Evolutionary conservation across 2,113 vertebrate genomes (phyloP), one percentile per base, ranked within the genome.

Genomic region (Peucedramus taeniatus): DNA sequence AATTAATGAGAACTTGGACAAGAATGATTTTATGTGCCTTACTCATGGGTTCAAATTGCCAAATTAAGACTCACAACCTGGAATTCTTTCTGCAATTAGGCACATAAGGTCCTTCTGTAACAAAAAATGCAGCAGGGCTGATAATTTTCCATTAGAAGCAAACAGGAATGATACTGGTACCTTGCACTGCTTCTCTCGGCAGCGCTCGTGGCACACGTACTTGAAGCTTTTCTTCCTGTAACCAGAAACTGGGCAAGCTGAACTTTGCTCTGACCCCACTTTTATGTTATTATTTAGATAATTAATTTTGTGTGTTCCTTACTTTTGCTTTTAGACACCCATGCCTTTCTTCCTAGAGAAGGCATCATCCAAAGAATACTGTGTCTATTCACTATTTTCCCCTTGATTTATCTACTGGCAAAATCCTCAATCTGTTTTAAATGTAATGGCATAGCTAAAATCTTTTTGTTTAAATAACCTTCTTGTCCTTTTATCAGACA

Each of bases 381-480:
- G 45, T 1, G 1, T 76, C 66, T 65, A 28, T 49, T 79, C 82
- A 60, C 28, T 64, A 1, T 57, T 92, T 81, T 6, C 35, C 63
- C 71, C 70, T 90, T 82, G 44, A 78, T 91, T 87, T 90, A 84
- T 82, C 84, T 76, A 79, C 92, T 53, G 78, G 78, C 78, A 93
- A 90, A 97, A 94, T 76, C 87, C 78, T 94, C 95, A 92, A 68
- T 95, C 87, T 91, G 87, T 91, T 95, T 79, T 75, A 94, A 93
- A 96, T 72, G 75, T 93, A 94, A 95, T 95, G 82, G 92, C 88
- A 91, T 37, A 94, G 85, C 82, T 93, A 92, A 97, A 94, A 97
- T 95, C 92, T 95, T 96, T 93, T 93, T 96, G 94, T 96, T 97
- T 97, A 90, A 95, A 96, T 96, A 97, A 97, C 96, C 96, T 95